A percentile compares a stretch with the other conserved stretches of the same genome.
These are phyloP conservation scores for Catostylus mosaicus DNA, from an alignment of 30 jellyfish, hydroid and myxozoan genomes.

Conservation along the genomic window DNA sequence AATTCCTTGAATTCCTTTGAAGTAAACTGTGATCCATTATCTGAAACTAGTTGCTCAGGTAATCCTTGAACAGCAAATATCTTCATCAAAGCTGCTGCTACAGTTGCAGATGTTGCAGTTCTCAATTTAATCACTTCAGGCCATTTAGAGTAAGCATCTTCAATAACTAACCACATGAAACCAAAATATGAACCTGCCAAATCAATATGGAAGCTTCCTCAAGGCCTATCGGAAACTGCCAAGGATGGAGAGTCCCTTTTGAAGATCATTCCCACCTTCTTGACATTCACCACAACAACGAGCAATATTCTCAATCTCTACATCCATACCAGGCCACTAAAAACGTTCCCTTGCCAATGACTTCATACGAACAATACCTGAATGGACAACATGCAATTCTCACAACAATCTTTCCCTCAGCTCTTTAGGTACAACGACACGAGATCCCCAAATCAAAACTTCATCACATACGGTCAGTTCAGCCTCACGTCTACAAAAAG, in stretches of 20 bases:
- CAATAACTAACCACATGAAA: constrained; percentile 68
- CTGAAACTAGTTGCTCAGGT: constrained; percentile 69
- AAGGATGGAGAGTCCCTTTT: constrained; percentile 36
- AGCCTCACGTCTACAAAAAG: constrained; percentile 59
- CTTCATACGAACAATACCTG: constrained; percentile 72
- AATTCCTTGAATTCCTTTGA: constrained; percentile 64
- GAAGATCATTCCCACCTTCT: constrained; percentile 69
- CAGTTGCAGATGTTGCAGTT: constrained; percentile 43
- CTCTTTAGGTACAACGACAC: constrained; percentile 70
- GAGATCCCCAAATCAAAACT: constrained; percentile 72
- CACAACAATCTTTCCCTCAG: constrained; percentile 58
- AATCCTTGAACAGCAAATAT: constrained; percentile 66
- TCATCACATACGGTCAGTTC: constrained; percentile 74
- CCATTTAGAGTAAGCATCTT: constrained; percentile 65
- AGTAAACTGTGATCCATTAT: constrained; percentile 70
- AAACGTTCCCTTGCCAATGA: constrained; percentile 68
- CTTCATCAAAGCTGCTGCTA: constrained; percentile 58
- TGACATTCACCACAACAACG: constrained; percentile 62
- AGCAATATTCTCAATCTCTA: constrained; percentile 69
- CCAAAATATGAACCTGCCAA: constrained; percentile 72
- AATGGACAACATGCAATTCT: constrained; percentile 73
- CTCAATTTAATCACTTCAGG: constrained; percentile 41
- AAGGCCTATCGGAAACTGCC: constrained; percentile 67
- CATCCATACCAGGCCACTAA: constrained; percentile 79
- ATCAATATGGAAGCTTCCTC: constrained; percentile 30